phyloP scores from a whole-genome alignment of 2,888 invertebrate genomes.

The Blastobasis adustella region DNA sequence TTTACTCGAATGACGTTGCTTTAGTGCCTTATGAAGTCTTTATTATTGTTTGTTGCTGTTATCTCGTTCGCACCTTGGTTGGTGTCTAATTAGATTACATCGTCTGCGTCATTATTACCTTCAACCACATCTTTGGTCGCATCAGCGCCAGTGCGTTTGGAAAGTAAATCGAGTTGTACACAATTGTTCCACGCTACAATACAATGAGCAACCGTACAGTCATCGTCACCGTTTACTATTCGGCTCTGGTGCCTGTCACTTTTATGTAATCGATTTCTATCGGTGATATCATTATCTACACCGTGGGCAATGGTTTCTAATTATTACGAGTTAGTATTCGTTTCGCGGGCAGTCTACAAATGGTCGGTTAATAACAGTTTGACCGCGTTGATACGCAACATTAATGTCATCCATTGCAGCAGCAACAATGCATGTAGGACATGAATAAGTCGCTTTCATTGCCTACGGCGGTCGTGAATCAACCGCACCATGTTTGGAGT shows the following conservation, averaged over 20 bases:
- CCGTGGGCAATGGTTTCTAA: conserved; percentile 5
- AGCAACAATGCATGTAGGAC: conserved; percentile 34
- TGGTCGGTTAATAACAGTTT: conserved; percentile 11
- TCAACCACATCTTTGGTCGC: neutral
- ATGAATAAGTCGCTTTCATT: conserved; percentile 28
- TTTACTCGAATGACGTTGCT: neutral
- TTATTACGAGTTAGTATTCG: conserved; percentile 5
- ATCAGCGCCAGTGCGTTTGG: neutral
- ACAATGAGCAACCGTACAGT: neutral
- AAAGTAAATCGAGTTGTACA: neutral
- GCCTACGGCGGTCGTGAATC: conserved; percentile 20
- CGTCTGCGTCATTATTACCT: neutral
- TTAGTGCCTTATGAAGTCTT: neutral
- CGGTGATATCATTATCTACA: conserved; percentile 7
- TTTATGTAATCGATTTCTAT: conserved; percentile 7
- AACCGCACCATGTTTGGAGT: too few species aligned
- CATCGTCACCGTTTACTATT: neutral
- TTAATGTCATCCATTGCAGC: conserved; percentile 20
- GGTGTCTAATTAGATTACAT: neutral
- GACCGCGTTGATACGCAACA: conserved; percentile 13
- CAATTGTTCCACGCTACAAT: neutral
- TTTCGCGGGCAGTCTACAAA: conserved; percentile 4
- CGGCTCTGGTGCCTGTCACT: neutral
- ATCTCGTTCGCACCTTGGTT: neutral
- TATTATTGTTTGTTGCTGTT: neutral